These are phyloP conservation scores for Tenthredo distinguenda DNA, from an alignment of 2,888 invertebrate genomes.

Conservation along the genomic window DNA sequence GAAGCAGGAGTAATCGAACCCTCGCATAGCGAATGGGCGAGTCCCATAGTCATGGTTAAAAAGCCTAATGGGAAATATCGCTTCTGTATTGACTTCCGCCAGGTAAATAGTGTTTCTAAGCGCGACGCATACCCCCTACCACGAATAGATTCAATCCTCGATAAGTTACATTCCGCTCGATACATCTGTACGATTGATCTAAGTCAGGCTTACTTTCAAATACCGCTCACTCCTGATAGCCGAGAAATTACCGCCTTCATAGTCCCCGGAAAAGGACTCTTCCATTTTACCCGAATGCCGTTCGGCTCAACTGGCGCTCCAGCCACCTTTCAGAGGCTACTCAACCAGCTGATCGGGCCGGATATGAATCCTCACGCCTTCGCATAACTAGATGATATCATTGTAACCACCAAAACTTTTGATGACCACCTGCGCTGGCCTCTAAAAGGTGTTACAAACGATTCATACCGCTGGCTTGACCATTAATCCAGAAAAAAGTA, in stretches of 20 bases:
- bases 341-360: conserved; percentile 37
- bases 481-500: too few species aligned
- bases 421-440: conserved; percentile 59
- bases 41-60: too few species aligned
- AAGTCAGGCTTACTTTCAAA: too few species aligned
- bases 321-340: not conserved
- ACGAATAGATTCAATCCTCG: too few species aligned
- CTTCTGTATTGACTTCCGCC: too few species aligned
- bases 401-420: conserved; percentile 58
- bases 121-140: too few species aligned
- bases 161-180: too few species aligned
- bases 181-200: too few species aligned
- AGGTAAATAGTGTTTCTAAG: too few species aligned
- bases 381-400: conserved; percentile 64
- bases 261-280: conserved; percentile 59
- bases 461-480: conserved; percentile 35
- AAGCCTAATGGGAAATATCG: too few species aligned
- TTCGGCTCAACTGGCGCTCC: not conserved
- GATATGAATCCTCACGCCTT: conserved; percentile 61
- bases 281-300: conserved; percentile 57
- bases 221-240: conserved; percentile 52
- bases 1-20: too few species aligned
- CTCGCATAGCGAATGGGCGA: too few species aligned
- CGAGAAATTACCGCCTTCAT: conserved; percentile 60
- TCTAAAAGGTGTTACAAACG: conserved; percentile 58